Base-by-base conservation (phyloP, 2,888 invertebrate species). In the Mesochorus sp. region DNA sequence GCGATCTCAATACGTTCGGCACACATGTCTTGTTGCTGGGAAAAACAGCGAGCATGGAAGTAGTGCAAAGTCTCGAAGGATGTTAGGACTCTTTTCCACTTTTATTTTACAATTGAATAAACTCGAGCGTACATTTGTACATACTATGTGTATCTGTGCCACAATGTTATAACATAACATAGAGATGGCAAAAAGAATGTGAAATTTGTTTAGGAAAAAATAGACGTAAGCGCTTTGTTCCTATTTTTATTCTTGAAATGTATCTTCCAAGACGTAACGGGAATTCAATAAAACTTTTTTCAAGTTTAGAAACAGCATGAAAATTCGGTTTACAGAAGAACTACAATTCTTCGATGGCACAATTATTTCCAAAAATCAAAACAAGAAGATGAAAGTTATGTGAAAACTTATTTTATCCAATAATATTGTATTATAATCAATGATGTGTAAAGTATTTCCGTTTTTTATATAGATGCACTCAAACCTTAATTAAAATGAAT, bases 41-140 rank as follows among this genome's bases (percentile, higher is more conserved):
- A 12, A 39, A 51, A 61, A 37, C 17, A n/a, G 59, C 6, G 12
- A 61, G 31, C 31, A n/a, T n/a, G n/a, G 3, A 4, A 26, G 28
- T 37, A 34, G 66, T 24, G 24, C 42, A 49, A 6, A 28, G n/a
- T 53, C 78, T 39, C 74, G n/a, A 5, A 59, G 76, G 71, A 76
- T 71, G 34, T 31, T 19, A 31, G 19, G 74, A 71, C 59, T 72
- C 26, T 72, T 3, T 39, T 55, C 28, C 67, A 26, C 37, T 44
- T 14, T 12, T 21, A 59, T 34, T 67, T 64, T 21, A 31, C 34
- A 59, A 70, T 73, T 37, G 78, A 51, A 31, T 19, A 62, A 49
- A 55, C 3, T 39, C 62, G 34, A 53, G 26, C 42, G 10, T 55
- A 10, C 6, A 31, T 49, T 37, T 31, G 21, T 28, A 28, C 21